Evolutionary conservation across 2,888 invertebrate species (phyloP).

Genomic region (Onthophagus sagittarius): DNA sequence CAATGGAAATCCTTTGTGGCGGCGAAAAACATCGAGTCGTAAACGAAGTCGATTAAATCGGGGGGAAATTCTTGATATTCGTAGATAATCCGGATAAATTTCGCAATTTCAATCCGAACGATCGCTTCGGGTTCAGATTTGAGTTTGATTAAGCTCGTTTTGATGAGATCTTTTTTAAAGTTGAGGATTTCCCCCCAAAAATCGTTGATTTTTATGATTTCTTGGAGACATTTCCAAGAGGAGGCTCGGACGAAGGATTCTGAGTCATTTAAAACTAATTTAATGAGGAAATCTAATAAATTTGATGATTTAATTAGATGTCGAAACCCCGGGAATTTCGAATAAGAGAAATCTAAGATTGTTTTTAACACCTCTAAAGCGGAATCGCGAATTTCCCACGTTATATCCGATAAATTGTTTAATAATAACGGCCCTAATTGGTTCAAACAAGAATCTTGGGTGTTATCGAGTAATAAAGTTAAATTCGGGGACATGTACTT

Average conservation of each 20-base stretch:
- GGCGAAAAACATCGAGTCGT: conserved; percentile 62
- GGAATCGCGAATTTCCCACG: conserved; percentile 79
- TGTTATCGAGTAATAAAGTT: conserved; percentile 65
- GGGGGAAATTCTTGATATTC: conserved; percentile 59
- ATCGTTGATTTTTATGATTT: conserved; percentile 60
- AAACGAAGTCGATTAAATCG: conserved; percentile 54
- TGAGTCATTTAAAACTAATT: conserved; percentile 63
- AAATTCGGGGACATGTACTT: conserved; percentile 76
- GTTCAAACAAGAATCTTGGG: conserved; percentile 59
- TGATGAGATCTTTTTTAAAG: conserved; percentile 18
- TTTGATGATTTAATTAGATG: conserved; percentile 63
- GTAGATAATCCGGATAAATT: conserved; percentile 63
- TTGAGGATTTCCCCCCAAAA: conserved; percentile 53
- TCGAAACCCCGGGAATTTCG: conserved; percentile 72
- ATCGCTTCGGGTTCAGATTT: conserved; percentile 71
- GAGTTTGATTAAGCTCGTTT: conserved; percentile 50
- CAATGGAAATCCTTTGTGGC: conserved; percentile 72
- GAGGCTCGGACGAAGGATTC: conserved; percentile 75
- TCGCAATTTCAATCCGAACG: conserved; percentile 70
- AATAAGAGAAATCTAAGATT: conserved; percentile 60
- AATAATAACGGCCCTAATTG: conserved; percentile 65
- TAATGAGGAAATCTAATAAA: conserved; percentile 61
- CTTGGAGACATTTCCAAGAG: conserved; percentile 66
- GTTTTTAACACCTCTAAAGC: conserved; percentile 69
- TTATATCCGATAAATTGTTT: conserved; percentile 64